Conservation (phyloP, 1,140 invertebrate species). For the Drosophila grimshawi region DNA sequence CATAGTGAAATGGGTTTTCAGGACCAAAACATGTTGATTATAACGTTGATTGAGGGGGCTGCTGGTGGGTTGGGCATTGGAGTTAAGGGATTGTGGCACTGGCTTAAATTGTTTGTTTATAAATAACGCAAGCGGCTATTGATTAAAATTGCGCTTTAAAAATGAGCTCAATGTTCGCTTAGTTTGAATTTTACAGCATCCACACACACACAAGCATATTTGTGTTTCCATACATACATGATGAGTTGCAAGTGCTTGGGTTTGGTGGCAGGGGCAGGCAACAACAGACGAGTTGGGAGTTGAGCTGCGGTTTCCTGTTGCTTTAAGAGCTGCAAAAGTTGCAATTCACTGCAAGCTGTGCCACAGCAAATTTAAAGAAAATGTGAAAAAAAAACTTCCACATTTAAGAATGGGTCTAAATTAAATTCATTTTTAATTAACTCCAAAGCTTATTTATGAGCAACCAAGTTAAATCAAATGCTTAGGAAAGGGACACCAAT, state of each 20-base stretch:
- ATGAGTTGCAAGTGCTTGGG: constrained; percentile 12
- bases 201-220: constrained; percentile 17
- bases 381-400: too few species aligned
- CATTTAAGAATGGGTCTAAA: not conserved
- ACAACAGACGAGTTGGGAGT: not conserved
- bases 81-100: constrained; percentile 11
- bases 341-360: not conserved
- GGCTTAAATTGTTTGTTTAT: constrained; percentile 78
- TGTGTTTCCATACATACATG: constrained; percentile 41
- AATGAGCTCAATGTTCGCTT: constrained; percentile 67
- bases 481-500: too few species aligned
- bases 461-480: too few species aligned
- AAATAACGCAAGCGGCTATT: constrained; percentile 74
- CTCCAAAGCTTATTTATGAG: too few species aligned
- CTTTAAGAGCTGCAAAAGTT: constrained; percentile 34
- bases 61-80: not conserved
- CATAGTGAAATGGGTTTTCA: constrained; percentile 10
- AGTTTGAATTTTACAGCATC: constrained; percentile 63
- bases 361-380: too few species aligned
- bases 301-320: constrained; percentile 44
- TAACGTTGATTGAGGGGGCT: too few species aligned
- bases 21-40: constrained; percentile 5
- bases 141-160: constrained; percentile 80
- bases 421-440: not conserved
- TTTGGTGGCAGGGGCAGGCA: not conserved